These are phyloP conservation scores for Alviniconcha strummeri DNA, from an alignment of 2,888 invertebrate species.

Conservation along the genomic window DNA sequence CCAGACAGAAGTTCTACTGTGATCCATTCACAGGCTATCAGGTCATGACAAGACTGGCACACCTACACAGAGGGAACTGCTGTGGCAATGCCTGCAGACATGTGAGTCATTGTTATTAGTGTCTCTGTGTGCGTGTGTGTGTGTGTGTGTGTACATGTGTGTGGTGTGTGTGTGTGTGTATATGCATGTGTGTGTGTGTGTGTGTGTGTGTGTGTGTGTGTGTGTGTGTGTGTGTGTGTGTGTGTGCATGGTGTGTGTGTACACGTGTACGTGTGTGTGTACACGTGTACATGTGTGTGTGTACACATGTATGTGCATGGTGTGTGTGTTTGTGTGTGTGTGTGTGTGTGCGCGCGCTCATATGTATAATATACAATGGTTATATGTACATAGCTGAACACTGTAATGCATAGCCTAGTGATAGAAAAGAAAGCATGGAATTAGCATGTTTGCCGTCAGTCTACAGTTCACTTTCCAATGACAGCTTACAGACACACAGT, in stretches of 20 bases:
- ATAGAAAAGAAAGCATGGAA: too few species aligned
- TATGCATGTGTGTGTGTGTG: not conserved
- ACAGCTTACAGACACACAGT: too few species aligned
- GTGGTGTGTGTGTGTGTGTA: not conserved
- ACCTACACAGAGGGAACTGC: constrained; percentile 56
- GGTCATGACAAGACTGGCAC: constrained; percentile 57
- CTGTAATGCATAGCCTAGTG: too few species aligned
- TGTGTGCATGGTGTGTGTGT: not conserved
- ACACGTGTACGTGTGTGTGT: not conserved
- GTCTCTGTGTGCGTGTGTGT: not conserved
- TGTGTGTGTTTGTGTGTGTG: not conserved
- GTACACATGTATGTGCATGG: not conserved
- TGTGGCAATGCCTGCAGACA: constrained; percentile 63
- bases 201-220: not conserved
- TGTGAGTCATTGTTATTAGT: constrained; percentile 45
- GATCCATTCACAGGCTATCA: constrained; percentile 55
- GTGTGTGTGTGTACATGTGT: not conserved
- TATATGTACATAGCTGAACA: too few species aligned
- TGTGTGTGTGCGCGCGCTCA: not conserved
- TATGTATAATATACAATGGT: too few species aligned
- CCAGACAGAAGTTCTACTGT: constrained; percentile 45
- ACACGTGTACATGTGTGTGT: not conserved
- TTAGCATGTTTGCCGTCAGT: too few species aligned
- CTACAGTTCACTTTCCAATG: too few species aligned
- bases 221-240: not conserved